These are phyloP conservation scores for Andrena camellia DNA, from an alignment of 2,888 invertebrate species.

Conservation along the genomic window DNA sequence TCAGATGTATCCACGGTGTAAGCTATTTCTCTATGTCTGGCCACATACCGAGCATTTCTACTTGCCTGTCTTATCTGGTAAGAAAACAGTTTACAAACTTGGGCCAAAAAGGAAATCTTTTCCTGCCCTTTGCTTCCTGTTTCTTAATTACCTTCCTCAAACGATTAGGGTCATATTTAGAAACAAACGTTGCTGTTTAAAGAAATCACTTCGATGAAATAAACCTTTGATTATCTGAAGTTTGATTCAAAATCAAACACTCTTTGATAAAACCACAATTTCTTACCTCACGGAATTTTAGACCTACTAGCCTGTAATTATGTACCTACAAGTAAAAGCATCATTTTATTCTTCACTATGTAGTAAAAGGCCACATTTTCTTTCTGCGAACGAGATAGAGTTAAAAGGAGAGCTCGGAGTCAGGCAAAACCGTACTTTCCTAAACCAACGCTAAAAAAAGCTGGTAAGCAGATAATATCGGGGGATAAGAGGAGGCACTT, in stretches of 20 bases:
- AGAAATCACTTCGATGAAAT: too few relatives aligned
- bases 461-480: slow-evolving; percentile 2
- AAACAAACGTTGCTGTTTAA: too few relatives aligned
- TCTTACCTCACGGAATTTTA: too few relatives aligned
- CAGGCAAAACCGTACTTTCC: background rate
- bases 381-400: background rate
- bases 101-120: too few relatives aligned
- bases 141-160: background rate
- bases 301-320: background rate
- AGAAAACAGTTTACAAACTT: background rate
- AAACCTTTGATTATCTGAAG: too few relatives aligned
- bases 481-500: slow-evolving; percentile 16
- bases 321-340: background rate
- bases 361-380: background rate
- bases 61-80: background rate
- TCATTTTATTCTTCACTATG: background rate
- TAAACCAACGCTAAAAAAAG: slow-evolving; percentile 1
- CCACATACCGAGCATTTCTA: background rate
- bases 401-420: background rate
- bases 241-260: too few relatives aligned
- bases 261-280: too few relatives aligned
- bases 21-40: background rate
- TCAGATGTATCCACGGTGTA: background rate
- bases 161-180: too few relatives aligned
- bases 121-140: background rate